Base-by-base conservation (phyloP, 2,888 invertebrate species). In the Drosophila phalerata region DNA sequence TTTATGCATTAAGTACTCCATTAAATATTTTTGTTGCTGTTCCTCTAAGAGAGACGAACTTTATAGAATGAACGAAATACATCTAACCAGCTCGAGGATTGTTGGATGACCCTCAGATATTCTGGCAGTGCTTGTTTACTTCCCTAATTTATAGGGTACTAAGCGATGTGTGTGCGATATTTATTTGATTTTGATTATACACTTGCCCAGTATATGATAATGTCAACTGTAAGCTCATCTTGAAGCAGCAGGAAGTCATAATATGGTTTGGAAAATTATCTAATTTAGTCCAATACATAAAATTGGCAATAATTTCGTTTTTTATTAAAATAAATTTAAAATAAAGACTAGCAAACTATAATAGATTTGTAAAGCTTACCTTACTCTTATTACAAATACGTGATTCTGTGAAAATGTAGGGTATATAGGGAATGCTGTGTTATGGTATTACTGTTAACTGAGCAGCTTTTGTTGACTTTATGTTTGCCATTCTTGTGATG, bases 1-100 rank as follows among this genome's bases (percentile, higher is more conserved):
- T 73, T 88, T 69, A 64, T 83, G 77, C 77, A 88, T 83, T 85
- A 85, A 85, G 72, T 73, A 80, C 86, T 74, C 88, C 68, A 85
- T 87, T 79, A 82, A 85, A 79, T 82, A 76, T 74, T 37, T 4
- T 51, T 28, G 48, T 85, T 73, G 58, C 70, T 34, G 58, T 38
- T 57, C 42, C 60, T 63, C 66, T 49, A 49, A 5, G 10, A 32
- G 11, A 32, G 3, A 11, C 32, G 8, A 9, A 30, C 15, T 34
- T 28, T 57, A 28, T 49, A 30, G 19, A n/a, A 15, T 30, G 28
- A 11, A 13, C 19, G 32, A 6, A 13, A 51, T 25, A 22, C 25
- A 8, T 28, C 28, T 57, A 58, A 48, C 48, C 38, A 38, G 48
- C 28, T 25, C 11, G 19, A 48, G 19, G 25, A 25, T 25, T 25